Evolutionary conservation across 2,113 vertebrate species (phyloP), one percentile per base, ranked within the genome.

Genomic region (Spermophilus dauricus): DNA sequence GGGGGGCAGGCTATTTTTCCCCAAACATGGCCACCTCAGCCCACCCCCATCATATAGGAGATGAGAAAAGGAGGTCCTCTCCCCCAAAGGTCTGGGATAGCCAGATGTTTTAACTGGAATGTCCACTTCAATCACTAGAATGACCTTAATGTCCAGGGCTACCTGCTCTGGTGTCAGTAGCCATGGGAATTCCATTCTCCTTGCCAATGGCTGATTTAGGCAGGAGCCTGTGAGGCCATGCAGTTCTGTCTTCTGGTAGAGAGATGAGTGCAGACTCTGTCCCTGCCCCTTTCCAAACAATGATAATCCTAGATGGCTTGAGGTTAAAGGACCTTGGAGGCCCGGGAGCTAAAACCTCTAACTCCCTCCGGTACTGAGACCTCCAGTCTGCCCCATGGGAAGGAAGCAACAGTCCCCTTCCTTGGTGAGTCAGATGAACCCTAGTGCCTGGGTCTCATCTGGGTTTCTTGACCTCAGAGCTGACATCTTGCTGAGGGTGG

Each of bases 51-150:
- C 30, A 2, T n/a, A 53, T 39, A 37, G 67, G 24, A 86, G 53
- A 51, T 56, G 26, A 39, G 16, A 26, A 24, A 69, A 63, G 9
- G 1, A 67, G 11, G 45, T 14, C 48, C 37, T 30, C 26, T 18
- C 20, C 16, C 13, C 34, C 26, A 34, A 63, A 30, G 42, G 16
- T 12, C 26, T 34, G 8, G 22, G 22, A 1, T 8, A 6, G 69
- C 32, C 51, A 11, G 20, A 4, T 0, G 14, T 20, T 53, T 11
- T 16, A 37, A n/a, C 7, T 9, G 45, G 34, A 1, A 1, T 5
- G 12, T 17, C 28, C 14, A 4, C 69, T 10, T 4, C 1, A 0
- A 14, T 61, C n/a, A 9, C 0, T 5, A 26, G 8, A 12, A 61
- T 28, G 45, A 7, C 4, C 2, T 18, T 1, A 4, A 1, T n/a